Evolutionary conservation across 2,113 vertebrate species (phyloP), one percentile per base, ranked within the genome.

Genomic region (Etheostoma spectabile): DNA sequence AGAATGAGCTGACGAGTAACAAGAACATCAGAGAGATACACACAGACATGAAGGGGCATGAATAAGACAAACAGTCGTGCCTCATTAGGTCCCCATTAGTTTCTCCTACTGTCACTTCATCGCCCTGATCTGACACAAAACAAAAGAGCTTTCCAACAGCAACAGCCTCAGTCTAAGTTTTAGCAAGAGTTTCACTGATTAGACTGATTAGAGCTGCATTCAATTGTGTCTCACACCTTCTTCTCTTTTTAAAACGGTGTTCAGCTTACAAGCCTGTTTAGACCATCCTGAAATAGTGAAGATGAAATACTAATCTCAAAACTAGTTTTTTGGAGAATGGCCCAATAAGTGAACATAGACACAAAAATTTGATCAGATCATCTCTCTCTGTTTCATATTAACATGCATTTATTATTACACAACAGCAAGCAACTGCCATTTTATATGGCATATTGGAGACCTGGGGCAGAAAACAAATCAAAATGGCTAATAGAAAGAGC

Each of bases 161-260:
- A 30, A 30, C 35, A 49, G 57, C 49, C 64, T 63, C n/a, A 53
- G 13, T 42, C 46, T 57, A 52, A 56, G n/a, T 77, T 63, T 72
- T 15, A 70, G 38, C 18, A 21, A 1, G 4, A 52, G 64, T 85
- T 79, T 52, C 69, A 53, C 64, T 71, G 82, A 79, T 86, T 51
- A 79, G 10, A 52, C 19, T 59, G 15, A 13, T 62, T 24, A 46
- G 78, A 62, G 51, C 46, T 18, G n/a, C 15, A 49, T 56, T 45
- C 27, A 57, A 65, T 51, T 21, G 59, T 30, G 16, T 42, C 18
- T 46, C 45, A 45, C 24, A 33, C 42, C 27, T 35, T 18, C 8
- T 74, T 74, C 74, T 67, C 19, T 62, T 77, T 72, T 24, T 2
- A 56, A 56, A 52, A 45, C 18, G 67, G n/a, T 18, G 30, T 70